Percentiles rank a stretch among this genome's conserved stretches.
These are phyloP conservation scores for Pseudopodoces humilis DNA, from an alignment of 2,113 vertebrate genomes.

Conservation along the genomic window DNA sequence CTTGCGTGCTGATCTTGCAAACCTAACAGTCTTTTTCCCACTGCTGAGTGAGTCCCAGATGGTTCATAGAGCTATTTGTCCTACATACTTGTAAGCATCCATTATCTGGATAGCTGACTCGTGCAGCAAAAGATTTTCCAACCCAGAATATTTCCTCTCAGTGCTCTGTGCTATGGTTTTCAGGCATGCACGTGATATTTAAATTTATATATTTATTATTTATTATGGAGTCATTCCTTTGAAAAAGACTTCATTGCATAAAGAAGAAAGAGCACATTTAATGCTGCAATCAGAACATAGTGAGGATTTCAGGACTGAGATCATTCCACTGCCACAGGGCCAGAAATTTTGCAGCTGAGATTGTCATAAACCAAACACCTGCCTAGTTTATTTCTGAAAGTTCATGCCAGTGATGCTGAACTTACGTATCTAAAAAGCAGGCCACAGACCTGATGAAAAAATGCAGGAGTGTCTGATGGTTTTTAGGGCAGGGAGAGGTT, in stretches of 20 bases:
- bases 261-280: not conserved
- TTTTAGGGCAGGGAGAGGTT: not conserved
- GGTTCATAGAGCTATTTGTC: conserved; percentile 42
- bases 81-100: conserved; percentile 36
- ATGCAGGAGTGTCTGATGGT: not conserved
- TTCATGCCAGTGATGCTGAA: not conserved
- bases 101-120: conserved; percentile 18
- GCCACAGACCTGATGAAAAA: not conserved
- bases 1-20: conserved; percentile 12
- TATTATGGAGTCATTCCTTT: not conserved
- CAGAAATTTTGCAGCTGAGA: conserved; percentile 12
- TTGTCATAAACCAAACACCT: not conserved
- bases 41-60: conserved; percentile 47
- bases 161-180: not conserved
- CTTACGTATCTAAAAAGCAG: not conserved
- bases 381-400: not conserved
- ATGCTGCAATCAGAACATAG: not conserved
- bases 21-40: not conserved
- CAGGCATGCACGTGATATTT: not conserved
- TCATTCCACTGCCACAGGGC: not conserved
- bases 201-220: not conserved
- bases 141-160: not conserved
- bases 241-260: not conserved
- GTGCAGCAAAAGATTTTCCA: conserved; percentile 13
- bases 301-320: not conserved